Evolutionary conservation across 2,797 vertebrate genomes (phyloP).

Genomic region (Carapus acus): DNA sequence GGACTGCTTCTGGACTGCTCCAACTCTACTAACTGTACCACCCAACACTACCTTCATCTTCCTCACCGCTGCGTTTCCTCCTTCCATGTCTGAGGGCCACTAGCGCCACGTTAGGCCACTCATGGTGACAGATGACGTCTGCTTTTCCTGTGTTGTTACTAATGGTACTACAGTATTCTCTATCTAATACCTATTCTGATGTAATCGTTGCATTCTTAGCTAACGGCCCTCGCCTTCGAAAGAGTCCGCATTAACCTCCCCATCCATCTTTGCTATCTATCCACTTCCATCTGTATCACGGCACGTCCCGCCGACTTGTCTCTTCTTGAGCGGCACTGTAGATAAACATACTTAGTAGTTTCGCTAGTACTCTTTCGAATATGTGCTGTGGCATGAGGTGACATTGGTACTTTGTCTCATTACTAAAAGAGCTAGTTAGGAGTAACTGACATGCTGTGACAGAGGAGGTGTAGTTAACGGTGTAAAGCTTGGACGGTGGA

Average conservation of each 20-base stretch:
- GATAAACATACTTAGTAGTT: constrained; percentile 59
- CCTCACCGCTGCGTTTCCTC: constrained; percentile 47
- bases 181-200: constrained; percentile 29
- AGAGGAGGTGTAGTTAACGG: constrained; percentile 41
- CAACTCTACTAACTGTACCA: constrained; percentile 53
- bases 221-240: constrained; percentile 45
- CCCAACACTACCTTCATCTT: constrained; percentile 39
- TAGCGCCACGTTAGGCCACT: constrained; percentile 25
- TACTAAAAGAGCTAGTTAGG: constrained; percentile 27
- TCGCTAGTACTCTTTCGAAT: constrained; percentile 47
- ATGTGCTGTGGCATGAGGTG: constrained; percentile 67
- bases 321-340: constrained; percentile 51
- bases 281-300: too few species aligned
- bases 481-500: constrained; percentile 27
- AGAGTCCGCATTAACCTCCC: constrained; percentile 42
- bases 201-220: constrained; percentile 36
- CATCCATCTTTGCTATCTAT: constrained; percentile 36
- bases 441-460: constrained; percentile 34
- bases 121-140: constrained; percentile 33
- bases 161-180: constrained; percentile 43
- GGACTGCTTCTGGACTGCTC: constrained; percentile 55
- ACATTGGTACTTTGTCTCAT: constrained; percentile 47
- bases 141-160: constrained; percentile 40
- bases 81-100: constrained; percentile 28
- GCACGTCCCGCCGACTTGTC: constrained; percentile 32